Percentiles rank a stretch among this genome's conserved stretches.
phyloP scores from a whole-genome alignment of 2,113 vertebrate genomes.

The Corydoras sp. region DNA sequence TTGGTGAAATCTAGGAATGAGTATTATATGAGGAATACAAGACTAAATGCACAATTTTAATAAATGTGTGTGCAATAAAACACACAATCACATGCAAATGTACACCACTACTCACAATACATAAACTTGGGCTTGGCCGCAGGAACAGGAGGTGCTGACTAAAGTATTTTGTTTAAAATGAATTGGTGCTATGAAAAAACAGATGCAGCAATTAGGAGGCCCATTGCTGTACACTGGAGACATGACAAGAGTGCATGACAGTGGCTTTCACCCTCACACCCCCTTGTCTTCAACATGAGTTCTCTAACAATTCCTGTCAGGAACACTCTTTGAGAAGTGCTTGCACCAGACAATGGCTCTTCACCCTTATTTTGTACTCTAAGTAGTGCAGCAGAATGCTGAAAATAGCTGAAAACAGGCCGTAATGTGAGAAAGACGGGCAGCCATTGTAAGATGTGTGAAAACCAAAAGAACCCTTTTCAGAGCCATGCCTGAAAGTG shows the following conservation, averaged over 20 bases:
- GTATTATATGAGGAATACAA: slow-evolving; percentile 38
- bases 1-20: slow-evolving; percentile 76
- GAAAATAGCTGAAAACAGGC: slow-evolving; percentile 86
- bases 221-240: slow-evolving; percentile 83
- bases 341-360: slow-evolving; percentile 90
- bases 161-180: slow-evolving; percentile 79
- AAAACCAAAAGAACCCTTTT: slow-evolving; percentile 92
- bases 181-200: slow-evolving; percentile 65
- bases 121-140: slow-evolving; percentile 69
- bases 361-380: slow-evolving; percentile 91
- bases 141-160: slow-evolving; percentile 76
- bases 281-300: slow-evolving; percentile 86
- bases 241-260: slow-evolving; percentile 90
- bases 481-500: slow-evolving; percentile 91
- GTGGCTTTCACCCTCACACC: slow-evolving; percentile 89
- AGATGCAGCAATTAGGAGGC: slow-evolving; percentile 86
- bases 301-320: slow-evolving; percentile 91
- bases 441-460: slow-evolving; percentile 91
- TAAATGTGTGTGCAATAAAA: slow-evolving; percentile 37
- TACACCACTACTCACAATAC: slow-evolving; percentile 53
- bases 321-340: slow-evolving; percentile 90
- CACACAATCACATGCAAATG: slow-evolving; percentile 55
- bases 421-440: slow-evolving; percentile 93
- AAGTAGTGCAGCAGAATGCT: slow-evolving; percentile 89
- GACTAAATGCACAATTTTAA: slow-evolving; percentile 36